Conservation (phyloP, 1,140 invertebrate genomes). For the Pissodes strobi region DNA sequence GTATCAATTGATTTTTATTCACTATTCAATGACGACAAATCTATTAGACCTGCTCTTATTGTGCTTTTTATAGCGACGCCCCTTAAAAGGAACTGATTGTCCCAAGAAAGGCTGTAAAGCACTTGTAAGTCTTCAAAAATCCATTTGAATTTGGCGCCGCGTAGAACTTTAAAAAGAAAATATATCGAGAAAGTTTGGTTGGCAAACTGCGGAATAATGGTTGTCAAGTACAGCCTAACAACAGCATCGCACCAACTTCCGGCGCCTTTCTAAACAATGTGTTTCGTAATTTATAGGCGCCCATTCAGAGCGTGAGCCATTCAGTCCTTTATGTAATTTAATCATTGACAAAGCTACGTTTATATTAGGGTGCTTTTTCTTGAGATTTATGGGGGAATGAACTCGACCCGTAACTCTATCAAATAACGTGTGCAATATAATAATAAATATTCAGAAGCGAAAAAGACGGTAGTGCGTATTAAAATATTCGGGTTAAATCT, state of each 20-base stretch:
- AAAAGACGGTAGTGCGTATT: too few relatives aligned
- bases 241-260: slow-evolving; percentile 7
- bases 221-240: slow-evolving; percentile 31
- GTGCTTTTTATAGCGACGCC: too few relatives aligned
- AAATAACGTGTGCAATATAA: too few relatives aligned
- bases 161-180: slow-evolving; percentile 18
- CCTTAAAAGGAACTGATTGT: too few relatives aligned
- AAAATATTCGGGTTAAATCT: too few relatives aligned
- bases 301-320: slow-evolving; percentile 12
- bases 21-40: too few relatives aligned
- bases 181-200: slow-evolving; percentile 30
- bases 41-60: too few relatives aligned
- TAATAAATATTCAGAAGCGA: too few relatives aligned
- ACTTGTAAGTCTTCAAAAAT: not conserved
- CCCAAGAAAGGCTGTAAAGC: too few relatives aligned
- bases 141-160: not conserved
- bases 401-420: too few relatives aligned
- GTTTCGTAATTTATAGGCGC: slow-evolving; percentile 28
- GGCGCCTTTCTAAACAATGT: slow-evolving; percentile 30
- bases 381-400: too few relatives aligned
- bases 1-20: too few relatives aligned
- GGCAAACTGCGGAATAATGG: slow-evolving; percentile 31
- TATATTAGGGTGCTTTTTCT: slow-evolving; percentile 1
- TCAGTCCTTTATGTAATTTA: slow-evolving; percentile 19
- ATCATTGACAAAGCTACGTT: slow-evolving; percentile 20